A percentile compares a stretch with the other conserved stretches of the same genome.
These are phyloP conservation scores for Corythornis cristatus DNA, from an alignment of 2,113 vertebrate genomes.

Conservation along the genomic window DNA sequence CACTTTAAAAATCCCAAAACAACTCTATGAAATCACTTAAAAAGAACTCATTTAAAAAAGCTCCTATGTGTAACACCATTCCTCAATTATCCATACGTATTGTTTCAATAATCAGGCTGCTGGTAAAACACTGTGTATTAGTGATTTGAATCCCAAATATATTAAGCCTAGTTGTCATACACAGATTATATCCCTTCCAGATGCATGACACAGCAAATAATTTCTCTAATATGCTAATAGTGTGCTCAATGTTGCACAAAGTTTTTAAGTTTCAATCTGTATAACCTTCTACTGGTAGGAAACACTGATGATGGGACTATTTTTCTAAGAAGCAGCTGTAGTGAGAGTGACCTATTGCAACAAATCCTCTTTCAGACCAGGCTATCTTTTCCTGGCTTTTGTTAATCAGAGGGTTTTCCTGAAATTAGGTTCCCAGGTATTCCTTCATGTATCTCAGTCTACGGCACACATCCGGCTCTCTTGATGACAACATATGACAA, in stretches of 20 bases:
- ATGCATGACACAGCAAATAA: background rate
- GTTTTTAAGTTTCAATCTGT: background rate
- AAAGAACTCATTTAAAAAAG: background rate
- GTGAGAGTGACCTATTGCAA: background rate
- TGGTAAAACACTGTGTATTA: background rate
- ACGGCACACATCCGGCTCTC: background rate
- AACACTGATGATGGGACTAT: background rate
- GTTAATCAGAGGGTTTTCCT: background rate
- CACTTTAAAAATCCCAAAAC: background rate
- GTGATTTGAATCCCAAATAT: background rate
- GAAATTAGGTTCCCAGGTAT: background rate
- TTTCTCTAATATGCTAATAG: background rate
- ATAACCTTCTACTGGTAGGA: background rate
- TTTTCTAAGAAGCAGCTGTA: background rate
- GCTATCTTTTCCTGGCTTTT: background rate
- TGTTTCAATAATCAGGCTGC: background rate
- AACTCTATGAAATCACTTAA: background rate
- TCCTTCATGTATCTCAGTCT: background rate
- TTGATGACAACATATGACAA: background rate
- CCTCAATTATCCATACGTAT: background rate
- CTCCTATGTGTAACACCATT: background rate
- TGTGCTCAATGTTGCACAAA: background rate
- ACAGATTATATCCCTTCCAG: background rate
- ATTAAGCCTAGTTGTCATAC: background rate
- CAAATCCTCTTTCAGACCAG: background rate